phyloP scores from a whole-genome alignment of 2,113 vertebrate species.

The Irena cyanogastra region DNA sequence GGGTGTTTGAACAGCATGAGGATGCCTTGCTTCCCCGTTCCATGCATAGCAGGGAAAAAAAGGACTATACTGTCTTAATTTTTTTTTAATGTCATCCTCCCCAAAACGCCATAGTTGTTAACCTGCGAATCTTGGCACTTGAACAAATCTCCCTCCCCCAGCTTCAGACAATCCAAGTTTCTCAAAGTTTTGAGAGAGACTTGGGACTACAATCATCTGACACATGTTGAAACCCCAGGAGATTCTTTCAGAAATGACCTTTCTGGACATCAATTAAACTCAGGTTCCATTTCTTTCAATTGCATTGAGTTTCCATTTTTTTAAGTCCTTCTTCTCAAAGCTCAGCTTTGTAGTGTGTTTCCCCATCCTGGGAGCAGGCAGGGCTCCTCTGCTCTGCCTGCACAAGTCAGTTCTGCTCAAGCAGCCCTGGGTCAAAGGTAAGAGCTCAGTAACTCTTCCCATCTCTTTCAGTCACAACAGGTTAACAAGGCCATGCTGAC shows the following conservation, averaged over 20 bases:
- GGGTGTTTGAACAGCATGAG: neutral
- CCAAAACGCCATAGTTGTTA: neutral
- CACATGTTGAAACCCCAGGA: neutral
- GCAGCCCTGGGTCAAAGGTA: neutral
- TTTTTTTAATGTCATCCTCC: neutral
- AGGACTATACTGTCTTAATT: neutral
- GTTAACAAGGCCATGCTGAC: neutral
- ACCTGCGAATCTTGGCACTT: neutral
- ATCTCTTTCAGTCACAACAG: neutral
- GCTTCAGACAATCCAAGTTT: neutral
- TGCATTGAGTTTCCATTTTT: neutral
- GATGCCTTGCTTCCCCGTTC: neutral
- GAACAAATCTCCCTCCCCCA: neutral
- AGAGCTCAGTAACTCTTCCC: neutral
- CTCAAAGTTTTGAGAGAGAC: neutral
- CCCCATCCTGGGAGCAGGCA: neutral
- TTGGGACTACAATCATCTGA: neutral
- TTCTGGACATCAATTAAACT: neutral
- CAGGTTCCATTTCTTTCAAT: neutral
- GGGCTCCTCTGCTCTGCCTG: neutral
- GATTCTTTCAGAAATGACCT: neutral
- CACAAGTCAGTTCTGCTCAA: neutral
- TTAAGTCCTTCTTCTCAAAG: neutral
- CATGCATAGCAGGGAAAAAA: neutral
- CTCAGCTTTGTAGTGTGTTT: neutral